Percentiles rank a stretch among this genome's conserved stretches.
Conservation (phyloP, 2,113 vertebrate species). For the Gracilinanus agilis region DNA sequence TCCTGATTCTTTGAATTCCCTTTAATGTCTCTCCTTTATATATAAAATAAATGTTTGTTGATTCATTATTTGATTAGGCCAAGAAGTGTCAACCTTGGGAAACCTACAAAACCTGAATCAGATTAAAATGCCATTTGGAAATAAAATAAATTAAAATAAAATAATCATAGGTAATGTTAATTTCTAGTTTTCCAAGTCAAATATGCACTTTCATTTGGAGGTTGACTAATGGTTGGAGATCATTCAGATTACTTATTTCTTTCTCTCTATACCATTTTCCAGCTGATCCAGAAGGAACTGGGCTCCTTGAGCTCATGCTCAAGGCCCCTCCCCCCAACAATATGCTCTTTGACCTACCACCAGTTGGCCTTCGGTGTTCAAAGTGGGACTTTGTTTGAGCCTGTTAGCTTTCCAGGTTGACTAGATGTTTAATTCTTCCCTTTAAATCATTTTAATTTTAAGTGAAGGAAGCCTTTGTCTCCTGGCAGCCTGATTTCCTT, state of each 20-base stretch:
- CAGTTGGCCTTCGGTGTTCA: conserved; percentile 33
- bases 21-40: not conserved
- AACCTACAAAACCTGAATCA: not conserved
- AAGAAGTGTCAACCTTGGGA: not conserved
- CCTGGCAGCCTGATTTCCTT: conserved; percentile 71
- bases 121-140: not conserved
- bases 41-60: not conserved
- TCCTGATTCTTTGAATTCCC: not conserved
- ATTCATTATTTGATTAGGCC: not conserved
- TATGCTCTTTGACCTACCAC: not conserved
- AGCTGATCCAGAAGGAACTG: not conserved
- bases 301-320: not conserved
- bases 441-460: conserved; percentile 76
- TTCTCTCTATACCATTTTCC: not conserved
- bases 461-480: conserved; percentile 70
- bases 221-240: not conserved
- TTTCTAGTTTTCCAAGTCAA: not conserved
- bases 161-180: not conserved
- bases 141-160: not conserved
- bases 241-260: not conserved
- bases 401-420: conserved; percentile 66
- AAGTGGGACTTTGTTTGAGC: conserved; percentile 8
- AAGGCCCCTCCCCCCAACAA: not conserved
- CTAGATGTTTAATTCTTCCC: conserved; percentile 56
- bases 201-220: not conserved